Evolutionary conservation across 2,113 vertebrate genomes (phyloP).

Genomic region (Clinocottus analis): DNA sequence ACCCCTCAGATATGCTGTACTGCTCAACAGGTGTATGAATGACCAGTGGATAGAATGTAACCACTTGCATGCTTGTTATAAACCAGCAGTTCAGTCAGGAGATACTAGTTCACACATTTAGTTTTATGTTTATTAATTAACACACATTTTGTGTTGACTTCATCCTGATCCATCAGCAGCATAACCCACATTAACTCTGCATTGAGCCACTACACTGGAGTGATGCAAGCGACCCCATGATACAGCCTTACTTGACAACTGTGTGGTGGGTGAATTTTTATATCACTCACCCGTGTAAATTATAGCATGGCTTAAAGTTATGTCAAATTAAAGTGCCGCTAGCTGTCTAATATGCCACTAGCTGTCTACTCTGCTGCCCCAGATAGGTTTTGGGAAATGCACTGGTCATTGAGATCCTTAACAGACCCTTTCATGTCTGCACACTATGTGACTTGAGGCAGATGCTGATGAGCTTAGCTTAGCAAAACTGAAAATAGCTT

Average conservation of each 20-base stretch:
- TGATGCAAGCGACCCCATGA: not conserved
- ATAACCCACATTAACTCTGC: not conserved
- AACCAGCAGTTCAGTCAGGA: not conserved
- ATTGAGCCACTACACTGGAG: not conserved
- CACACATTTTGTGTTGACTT: not conserved
- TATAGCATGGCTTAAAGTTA: too few species aligned
- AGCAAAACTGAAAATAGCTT: not conserved
- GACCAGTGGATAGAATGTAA: not conserved
- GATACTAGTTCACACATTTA: not conserved
- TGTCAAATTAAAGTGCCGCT: too few species aligned
- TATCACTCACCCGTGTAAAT: too few species aligned
- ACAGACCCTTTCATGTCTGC: too few species aligned
- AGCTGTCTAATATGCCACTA: too few species aligned
- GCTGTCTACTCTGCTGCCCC: too few species aligned
- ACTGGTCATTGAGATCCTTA: too few species aligned
- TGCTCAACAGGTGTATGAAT: slow-evolving; percentile 23
- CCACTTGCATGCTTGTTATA: not conserved
- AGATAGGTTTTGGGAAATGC: too few species aligned
- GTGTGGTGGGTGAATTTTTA: too few species aligned
- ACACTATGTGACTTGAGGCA: not conserved
- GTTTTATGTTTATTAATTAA: not conserved
- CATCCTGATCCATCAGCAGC: not conserved
- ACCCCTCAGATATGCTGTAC: slow-evolving; percentile 4
- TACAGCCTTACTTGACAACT: too few species aligned
- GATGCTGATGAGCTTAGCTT: not conserved